Base-by-base conservation (phyloP, 1,140 invertebrate species). In the Heterodera carotae region DNA sequence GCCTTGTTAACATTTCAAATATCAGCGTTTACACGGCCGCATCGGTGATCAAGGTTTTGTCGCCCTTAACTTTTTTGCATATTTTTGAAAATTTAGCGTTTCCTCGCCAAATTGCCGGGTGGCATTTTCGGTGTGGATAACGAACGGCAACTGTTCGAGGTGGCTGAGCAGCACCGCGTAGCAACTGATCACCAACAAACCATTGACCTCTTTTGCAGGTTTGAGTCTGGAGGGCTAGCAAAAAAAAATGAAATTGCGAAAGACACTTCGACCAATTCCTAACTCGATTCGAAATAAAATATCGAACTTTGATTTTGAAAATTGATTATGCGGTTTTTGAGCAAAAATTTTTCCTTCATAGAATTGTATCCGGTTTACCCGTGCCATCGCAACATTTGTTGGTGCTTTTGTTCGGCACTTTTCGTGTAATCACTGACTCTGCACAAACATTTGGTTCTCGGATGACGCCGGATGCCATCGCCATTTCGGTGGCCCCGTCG, bases 11-110 rank as follows among this genome's bases (percentile, higher is more conserved):
- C 88, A 96, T 97, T 85, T 93, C 95, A 85, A 95, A 97, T 88
- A 98, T 96, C 88, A 96, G 94, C 80, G 95, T 98, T 72, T 96
- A 98, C 89, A 98, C 96, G 56, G 95, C 98, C 85, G 96, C 96
- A 33, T 97, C 95, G 89, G 96, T 98, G 53, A 90, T 98, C 39
- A 99, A 98, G 89, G 90, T 91, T 77, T 69, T 43, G 25, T 27
- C 34, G 18, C 60, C 12, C 64, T 27, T 43, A 34, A 33, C 29
- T 33, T 25, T 31, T 43, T 76, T 75, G 10, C 31, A 25, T 6
- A 27, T 70, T 34, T 62, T 18, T 36, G 12, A 33, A 60, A 27
- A 27, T 77, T 43, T 81, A 91, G 89, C 91, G 90, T 90, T 99
- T 98, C 90, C 90, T 98, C n/a, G 91, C 96, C 75, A 97, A 97